phyloP scores from a whole-genome alignment of 2,888 invertebrate genomes.

The Apotomis capreana region DNA sequence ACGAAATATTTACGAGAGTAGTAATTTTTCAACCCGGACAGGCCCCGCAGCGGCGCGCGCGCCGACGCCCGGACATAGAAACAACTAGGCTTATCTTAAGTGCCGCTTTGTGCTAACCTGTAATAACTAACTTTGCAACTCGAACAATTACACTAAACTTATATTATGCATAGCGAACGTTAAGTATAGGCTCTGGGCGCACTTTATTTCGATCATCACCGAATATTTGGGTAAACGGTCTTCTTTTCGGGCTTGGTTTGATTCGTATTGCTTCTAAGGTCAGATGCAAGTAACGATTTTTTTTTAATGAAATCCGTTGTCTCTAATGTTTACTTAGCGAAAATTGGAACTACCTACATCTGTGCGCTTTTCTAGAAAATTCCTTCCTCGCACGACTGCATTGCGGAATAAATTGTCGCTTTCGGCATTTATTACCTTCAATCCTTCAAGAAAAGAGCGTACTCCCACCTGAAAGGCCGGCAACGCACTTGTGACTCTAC shows the following conservation, averaged over 20 bases:
- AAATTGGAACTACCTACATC: too few relatives aligned
- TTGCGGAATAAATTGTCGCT: too few relatives aligned
- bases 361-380: too few relatives aligned
- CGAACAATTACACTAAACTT: slow-evolving; percentile 53
- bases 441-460: too few relatives aligned
- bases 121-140: slow-evolving; percentile 51
- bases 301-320: too few relatives aligned
- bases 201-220: slow-evolving; percentile 7
- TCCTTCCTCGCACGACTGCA: too few relatives aligned
- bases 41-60: slow-evolving; percentile 60
- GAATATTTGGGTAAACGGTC: neutral
- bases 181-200: slow-evolving; percentile 16
- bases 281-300: too few relatives aligned
- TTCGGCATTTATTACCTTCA: too few relatives aligned
- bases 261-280: too few relatives aligned
- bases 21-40: slow-evolving; percentile 72
- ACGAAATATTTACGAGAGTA: slow-evolving; percentile 74
- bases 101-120: slow-evolving; percentile 42
- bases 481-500: too few relatives aligned
- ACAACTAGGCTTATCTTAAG: slow-evolving; percentile 49
- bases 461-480: too few relatives aligned
- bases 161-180: slow-evolving; percentile 41
- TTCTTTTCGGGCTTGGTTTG: neutral
- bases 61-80: slow-evolving; percentile 43
- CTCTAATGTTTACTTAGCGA: too few relatives aligned